Base-by-base conservation (phyloP, 2,113 vertebrate genomes). In the Gadus chalcogrammus region DNA sequence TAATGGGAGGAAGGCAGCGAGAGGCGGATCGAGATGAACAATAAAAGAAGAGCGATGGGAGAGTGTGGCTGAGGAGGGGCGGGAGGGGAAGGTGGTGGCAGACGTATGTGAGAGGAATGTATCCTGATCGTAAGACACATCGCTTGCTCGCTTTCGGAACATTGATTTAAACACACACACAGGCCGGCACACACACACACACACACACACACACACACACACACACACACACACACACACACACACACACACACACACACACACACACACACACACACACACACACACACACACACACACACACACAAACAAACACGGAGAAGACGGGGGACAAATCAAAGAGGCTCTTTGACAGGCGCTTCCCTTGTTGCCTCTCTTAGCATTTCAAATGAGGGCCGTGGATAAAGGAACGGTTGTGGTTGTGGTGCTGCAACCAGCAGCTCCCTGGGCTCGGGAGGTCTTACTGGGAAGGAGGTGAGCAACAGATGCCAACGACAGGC, bases 341-440 rank as follows among this genome's bases (percentile, higher is more conserved):
- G 85, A 38, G 31, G 74, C 77, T 74, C 86, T 88, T 89, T 89
- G 88, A 91, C 88, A 70, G 85, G 79, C 82, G 77, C 87, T 82
- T 85, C 78, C 85, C 85, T 85, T 88, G 89, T 88, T 89, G 86
- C 79, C 77, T 79, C 84, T 88, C 79, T 90, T 90, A 85, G 90
- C 90, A 90, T 91, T 91, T 91, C 86, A 90, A 90, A 90, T 90
- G 89, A 89, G 81, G 77, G 79, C 77, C 27, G 66, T 66, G 53
- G 80, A 90, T 89, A 85, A 91, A 89, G 87, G 87, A 75, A 74
- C 62, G 78, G 85, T 88, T 88, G 88, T 90, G 69, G 31, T 35
- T 35, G 31, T 35, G 31, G 31, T 5, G 82, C 81, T 85, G 83
- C 82, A 79, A 76, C 73, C 75, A 65, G 68, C 67, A 71, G 83